Evolutionary conservation across 1,140 invertebrate genomes (phyloP).

Genomic region (Arion vulgaris): DNA sequence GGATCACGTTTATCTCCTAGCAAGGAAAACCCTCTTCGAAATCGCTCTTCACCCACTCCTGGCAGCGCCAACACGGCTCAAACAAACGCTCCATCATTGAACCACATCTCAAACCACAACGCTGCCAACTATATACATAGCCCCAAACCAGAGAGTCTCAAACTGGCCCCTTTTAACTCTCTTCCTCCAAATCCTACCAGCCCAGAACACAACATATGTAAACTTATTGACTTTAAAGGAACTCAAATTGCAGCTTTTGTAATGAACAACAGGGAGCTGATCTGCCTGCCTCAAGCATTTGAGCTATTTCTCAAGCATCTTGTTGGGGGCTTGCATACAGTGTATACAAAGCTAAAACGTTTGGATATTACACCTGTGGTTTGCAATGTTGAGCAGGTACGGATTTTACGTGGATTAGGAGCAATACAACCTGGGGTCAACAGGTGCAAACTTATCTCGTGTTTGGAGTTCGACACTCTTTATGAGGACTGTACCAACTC

Average conservation of each 20-base stretch:
- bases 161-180: slow-evolving; percentile 62
- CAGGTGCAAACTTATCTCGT: slow-evolving; percentile 97
- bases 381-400: slow-evolving; percentile 99
- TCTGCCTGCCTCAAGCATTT: slow-evolving; percentile 97
- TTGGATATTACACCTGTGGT: slow-evolving; percentile 98
- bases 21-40: slow-evolving; percentile 13
- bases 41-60: slow-evolving; percentile 10
- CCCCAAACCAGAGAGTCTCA: slow-evolving; percentile 52
- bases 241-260: slow-evolving; percentile 92
- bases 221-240: slow-evolving; percentile 96
- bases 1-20: slow-evolving; percentile 6
- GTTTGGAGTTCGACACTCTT: slow-evolving; percentile 98
- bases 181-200: slow-evolving; percentile 65
- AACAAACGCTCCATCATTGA: slow-evolving; percentile 20
- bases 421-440: slow-evolving; percentile 99
- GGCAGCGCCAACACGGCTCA: slow-evolving; percentile 41
- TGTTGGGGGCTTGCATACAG: slow-evolving; percentile 97
- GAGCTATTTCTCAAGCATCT: slow-evolving; percentile 98
- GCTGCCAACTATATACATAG: slow-evolving; percentile 48
- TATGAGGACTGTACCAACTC: slow-evolving; percentile 99
- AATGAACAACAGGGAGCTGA: slow-evolving; percentile 95
- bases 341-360: slow-evolving; percentile 98
- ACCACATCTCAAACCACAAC: slow-evolving; percentile 19
- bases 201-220: slow-evolving; percentile 87
- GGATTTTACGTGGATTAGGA: slow-evolving; percentile 95